Evolutionary conservation across 2,888 invertebrate species (phyloP).

Genomic region (Lasioglossum calceatum): DNA sequence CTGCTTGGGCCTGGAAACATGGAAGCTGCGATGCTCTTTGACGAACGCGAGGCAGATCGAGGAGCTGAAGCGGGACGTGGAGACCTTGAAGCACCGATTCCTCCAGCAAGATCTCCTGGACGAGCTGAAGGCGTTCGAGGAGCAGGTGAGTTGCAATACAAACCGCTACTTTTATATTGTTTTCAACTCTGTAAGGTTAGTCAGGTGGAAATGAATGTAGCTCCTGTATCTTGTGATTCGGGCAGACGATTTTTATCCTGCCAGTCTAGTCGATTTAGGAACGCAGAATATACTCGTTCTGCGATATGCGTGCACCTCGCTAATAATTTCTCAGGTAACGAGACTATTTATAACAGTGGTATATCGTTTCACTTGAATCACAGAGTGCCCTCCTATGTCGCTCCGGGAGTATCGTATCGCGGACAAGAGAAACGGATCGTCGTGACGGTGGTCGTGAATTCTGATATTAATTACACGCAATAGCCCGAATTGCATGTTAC

Average conservation of each 20-base stretch:
- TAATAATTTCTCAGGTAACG: not conserved
- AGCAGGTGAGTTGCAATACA: constrained; percentile 75
- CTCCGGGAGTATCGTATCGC: not conserved
- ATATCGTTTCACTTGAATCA: not conserved
- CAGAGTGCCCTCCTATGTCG: not conserved
- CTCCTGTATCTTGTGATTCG: not conserved
- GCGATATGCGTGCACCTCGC: not conserved
- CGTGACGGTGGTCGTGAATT: not conserved
- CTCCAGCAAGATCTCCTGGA: constrained; percentile 79
- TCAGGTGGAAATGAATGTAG: too few relatives aligned
- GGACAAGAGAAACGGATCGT: not conserved
- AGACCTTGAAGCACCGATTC: constrained; percentile 78
- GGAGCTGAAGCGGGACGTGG: constrained; percentile 76
- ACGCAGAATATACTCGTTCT: not conserved
- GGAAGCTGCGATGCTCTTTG: constrained; percentile 75
- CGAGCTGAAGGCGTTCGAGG: constrained; percentile 80
- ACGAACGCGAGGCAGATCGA: constrained; percentile 77
- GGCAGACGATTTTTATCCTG: not conserved
- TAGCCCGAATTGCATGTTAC: not conserved
- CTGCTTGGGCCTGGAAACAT: constrained; percentile 77
- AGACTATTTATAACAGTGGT: not conserved
- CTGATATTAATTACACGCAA: not conserved
- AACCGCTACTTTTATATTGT: not conserved
- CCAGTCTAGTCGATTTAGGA: not conserved
- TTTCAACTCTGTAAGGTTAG: too few relatives aligned